phyloP scores from a whole-genome alignment of 2,888 invertebrate species.

The Caenorhabditis drosophilae region DNA sequence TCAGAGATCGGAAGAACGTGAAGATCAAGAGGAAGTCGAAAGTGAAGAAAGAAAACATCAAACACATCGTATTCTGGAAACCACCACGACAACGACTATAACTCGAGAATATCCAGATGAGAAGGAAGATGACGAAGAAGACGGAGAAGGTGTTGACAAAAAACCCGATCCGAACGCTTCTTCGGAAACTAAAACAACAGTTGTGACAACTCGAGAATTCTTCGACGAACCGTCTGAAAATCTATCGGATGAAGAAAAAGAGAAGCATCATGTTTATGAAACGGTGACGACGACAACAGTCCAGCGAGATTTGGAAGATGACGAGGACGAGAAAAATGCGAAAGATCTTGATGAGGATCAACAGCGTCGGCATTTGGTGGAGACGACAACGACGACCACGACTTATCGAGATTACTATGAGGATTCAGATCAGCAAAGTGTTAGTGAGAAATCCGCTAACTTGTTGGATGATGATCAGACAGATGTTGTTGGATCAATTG shows the following conservation, averaged over 20 bases:
- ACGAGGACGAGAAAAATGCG: neutral
- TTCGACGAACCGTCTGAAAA: no score
- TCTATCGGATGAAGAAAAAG: neutral
- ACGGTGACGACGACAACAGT: neutral
- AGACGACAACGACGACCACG: slow-evolving; percentile 24
- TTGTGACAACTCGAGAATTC: neutral
- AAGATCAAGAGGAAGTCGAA: no score
- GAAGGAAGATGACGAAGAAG: no score
- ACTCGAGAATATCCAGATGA: slow-evolving; percentile 10
- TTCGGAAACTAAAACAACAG: neutral
- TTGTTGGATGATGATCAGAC: no score
- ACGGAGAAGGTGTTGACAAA: no score
- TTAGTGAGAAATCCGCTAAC: no score
- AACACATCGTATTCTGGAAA: slow-evolving; percentile 7
- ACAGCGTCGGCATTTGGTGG: slow-evolving; percentile 7
- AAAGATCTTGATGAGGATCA: no score
- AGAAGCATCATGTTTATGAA: neutral
- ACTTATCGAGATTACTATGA: slow-evolving; percentile 5
- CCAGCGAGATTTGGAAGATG: neutral
- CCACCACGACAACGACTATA: slow-evolving; percentile 16
- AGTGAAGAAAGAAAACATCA: neutral
- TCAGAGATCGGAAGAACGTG: no score
- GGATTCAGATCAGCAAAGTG: neutral
- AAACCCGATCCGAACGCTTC: neutral
- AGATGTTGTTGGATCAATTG: no score